Percentiles rank a stretch among this genome's conserved stretches.
These are phyloP conservation scores for Sigmodon hispidus DNA, from an alignment of 2,113 vertebrate species.

Conservation along the genomic window DNA sequence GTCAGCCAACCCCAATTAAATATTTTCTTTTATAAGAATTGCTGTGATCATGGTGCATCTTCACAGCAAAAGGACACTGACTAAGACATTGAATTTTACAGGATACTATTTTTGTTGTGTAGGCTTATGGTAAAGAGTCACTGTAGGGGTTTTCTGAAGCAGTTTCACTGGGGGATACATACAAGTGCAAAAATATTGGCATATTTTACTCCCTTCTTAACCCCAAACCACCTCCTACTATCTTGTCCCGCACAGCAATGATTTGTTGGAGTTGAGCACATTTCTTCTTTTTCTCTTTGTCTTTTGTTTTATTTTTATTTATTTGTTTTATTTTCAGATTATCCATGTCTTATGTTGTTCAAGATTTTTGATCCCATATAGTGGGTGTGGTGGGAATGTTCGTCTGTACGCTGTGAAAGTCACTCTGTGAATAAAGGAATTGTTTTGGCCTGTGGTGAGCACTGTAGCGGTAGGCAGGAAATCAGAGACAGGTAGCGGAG, in stretches of 20 bases:
- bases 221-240: not conserved
- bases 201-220: not conserved
- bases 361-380: too few relatives aligned
- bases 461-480: too few relatives aligned
- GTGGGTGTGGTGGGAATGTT: too few relatives aligned
- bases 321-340: conserved; percentile 11
- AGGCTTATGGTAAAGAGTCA: not conserved
- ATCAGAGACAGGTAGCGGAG: too few relatives aligned
- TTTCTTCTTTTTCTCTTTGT: not conserved
- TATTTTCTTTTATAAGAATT: not conserved
- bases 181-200: not conserved
- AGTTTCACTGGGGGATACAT: not conserved
- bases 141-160: not conserved
- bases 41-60: not conserved
- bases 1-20: not conserved
- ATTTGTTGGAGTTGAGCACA: not conserved
- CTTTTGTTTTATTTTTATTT: conserved; percentile 44
- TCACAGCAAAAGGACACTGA: not conserved
- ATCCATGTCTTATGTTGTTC: not conserved
- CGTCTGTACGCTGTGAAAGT: too few relatives aligned
- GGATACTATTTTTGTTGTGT: not conserved
- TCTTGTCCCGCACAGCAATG: not conserved
- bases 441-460: too few relatives aligned
- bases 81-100: not conserved
- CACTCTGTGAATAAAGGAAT: too few relatives aligned